Conservation (phyloP, 2,888 invertebrate species). For the Gonocerus acuteangulatus region DNA sequence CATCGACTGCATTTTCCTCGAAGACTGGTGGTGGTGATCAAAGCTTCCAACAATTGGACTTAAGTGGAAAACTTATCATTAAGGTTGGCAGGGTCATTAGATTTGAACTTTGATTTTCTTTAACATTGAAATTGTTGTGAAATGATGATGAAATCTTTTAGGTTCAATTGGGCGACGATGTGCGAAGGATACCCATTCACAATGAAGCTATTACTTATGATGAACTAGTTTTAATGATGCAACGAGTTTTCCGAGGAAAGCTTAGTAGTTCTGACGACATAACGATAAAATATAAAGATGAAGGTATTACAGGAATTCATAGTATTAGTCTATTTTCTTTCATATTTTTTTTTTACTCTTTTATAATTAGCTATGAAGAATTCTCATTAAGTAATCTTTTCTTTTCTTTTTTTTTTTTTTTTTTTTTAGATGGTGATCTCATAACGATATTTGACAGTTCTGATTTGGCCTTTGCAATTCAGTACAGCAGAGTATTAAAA, state of each 20-base stretch:
- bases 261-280: constrained; percentile 57
- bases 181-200: constrained; percentile 60
- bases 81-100: constrained; percentile 43
- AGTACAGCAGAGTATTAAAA: constrained; percentile 57
- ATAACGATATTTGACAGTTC: constrained; percentile 63
- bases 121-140: neutral
- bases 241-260: constrained; percentile 58
- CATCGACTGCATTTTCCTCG: constrained; percentile 31
- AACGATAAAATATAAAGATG: constrained; percentile 62
- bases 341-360: neutral
- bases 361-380: neutral
- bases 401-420: constrained; percentile 5
- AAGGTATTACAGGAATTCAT: too few relatives aligned
- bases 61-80: constrained; percentile 50
- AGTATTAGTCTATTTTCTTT: neutral
- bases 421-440: constrained; percentile 56
- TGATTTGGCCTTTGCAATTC: constrained; percentile 61
- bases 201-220: constrained; percentile 65
- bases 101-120: too few relatives aligned
- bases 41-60: constrained; percentile 43
- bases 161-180: constrained; percentile 58
- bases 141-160: constrained; percentile 34
- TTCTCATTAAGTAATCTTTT: neutral
- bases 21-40: constrained; percentile 35
- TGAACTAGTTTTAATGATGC: constrained; percentile 64